Percentiles rank a stretch among this genome's conserved stretches.
Conservation (phyloP, 2,888 invertebrate genomes). For the Girardia tigrina region DNA sequence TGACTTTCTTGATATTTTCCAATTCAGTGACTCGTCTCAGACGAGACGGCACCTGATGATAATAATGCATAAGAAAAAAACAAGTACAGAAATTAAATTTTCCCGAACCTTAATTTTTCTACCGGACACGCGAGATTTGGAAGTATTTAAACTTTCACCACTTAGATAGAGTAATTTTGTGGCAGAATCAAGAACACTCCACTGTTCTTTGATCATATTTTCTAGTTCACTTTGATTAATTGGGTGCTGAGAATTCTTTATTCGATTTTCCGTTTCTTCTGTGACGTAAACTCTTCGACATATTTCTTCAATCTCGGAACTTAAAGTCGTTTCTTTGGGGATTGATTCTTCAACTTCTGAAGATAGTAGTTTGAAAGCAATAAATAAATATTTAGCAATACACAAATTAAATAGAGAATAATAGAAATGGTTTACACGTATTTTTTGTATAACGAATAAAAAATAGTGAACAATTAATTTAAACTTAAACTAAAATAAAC, state of each 20-base stretch:
- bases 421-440: no score
- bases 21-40: not conserved
- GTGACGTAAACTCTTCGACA: not conserved
- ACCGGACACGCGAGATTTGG: constrained; percentile 8
- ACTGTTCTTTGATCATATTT: not conserved
- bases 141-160: not conserved
- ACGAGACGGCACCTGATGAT: constrained; percentile 9
- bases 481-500: no score
- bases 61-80: not conserved
- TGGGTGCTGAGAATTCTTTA: not conserved
- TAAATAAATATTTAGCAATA: no score
- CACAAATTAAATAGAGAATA: no score
- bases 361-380: no score
- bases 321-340: no score
- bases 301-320: not conserved
- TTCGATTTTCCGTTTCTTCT: not conserved
- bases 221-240: not conserved
- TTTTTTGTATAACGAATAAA: no score
- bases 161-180: not conserved
- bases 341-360: no score
- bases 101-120: not conserved
- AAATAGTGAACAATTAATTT: no score
- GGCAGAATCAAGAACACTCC: constrained; percentile 1
- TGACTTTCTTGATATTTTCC: not conserved
- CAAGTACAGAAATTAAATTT: no score